phyloP scores from a whole-genome alignment of 2,888 invertebrate genomes.

The Melangyna quadrimaculata region DNA sequence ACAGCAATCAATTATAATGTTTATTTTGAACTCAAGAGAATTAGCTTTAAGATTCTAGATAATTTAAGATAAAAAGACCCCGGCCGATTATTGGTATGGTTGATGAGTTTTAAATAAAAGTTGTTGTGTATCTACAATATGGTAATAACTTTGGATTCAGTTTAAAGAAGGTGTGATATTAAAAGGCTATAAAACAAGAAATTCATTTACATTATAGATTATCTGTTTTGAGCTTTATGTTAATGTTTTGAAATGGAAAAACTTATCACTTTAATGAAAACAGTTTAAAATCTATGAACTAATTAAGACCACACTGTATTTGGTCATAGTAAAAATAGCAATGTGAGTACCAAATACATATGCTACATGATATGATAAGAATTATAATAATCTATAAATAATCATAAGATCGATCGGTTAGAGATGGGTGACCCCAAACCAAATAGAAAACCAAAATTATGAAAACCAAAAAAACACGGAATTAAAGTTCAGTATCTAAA shows the following conservation, averaged over 20 bases:
- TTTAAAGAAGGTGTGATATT: neutral
- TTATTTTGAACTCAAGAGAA: constrained; percentile 6
- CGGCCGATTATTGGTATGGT: neutral
- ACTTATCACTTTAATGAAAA: neutral
- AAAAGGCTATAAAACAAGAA: constrained; percentile 1
- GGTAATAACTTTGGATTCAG: neutral
- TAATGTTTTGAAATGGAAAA: neutral
- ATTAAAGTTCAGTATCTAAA: too few species aligned
- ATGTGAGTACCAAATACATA: neutral
- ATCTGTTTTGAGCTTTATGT: neutral
- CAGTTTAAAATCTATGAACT: neutral
- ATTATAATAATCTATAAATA: neutral
- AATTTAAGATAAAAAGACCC: neutral
- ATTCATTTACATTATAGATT: neutral
- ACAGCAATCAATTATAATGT: constrained; percentile 14
- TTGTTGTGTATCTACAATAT: neutral
- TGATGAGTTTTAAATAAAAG: neutral
- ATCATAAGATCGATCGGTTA: too few species aligned
- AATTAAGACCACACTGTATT: neutral
- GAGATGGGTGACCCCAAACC: too few species aligned
- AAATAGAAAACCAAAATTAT: too few species aligned
- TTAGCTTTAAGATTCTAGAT: constrained; percentile 2
- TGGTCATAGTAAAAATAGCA: neutral
- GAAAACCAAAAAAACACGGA: too few species aligned
- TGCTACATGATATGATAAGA: neutral